These are phyloP conservation scores for Cabera pusaria DNA, from an alignment of 2,888 invertebrate species.

Conservation along the genomic window DNA sequence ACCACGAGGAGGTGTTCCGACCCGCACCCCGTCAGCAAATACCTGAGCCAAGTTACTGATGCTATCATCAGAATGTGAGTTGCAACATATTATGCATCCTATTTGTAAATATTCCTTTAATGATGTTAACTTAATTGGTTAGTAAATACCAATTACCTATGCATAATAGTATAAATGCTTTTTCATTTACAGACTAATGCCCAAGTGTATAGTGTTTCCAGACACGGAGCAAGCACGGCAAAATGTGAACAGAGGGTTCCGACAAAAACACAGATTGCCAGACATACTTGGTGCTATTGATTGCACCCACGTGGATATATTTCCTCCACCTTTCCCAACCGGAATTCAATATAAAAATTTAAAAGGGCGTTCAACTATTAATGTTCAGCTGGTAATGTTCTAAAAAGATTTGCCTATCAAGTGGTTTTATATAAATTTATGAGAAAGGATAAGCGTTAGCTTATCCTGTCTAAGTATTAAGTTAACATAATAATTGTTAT, in stretches of 20 bases:
- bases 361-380: not conserved
- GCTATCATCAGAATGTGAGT: conserved; percentile 8
- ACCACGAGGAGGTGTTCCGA: no score
- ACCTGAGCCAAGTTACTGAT: conserved; percentile 1
- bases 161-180: no score
- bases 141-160: not conserved
- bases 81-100: no score
- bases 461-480: no score
- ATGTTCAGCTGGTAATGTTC: conserved; percentile 2
- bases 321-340: not conserved
- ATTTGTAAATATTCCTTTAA: no score
- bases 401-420: no score
- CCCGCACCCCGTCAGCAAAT: no score
- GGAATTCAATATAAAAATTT: conserved; percentile 1
- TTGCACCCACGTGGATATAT: conserved; percentile 4
- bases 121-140: no score
- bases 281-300: not conserved
- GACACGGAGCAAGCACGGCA: not conserved
- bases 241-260: not conserved
- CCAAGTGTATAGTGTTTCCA: not conserved
- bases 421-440: no score
- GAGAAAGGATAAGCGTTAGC: no score
- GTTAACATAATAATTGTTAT: no score
- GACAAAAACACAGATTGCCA: not conserved
- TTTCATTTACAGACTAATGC: conserved; percentile 1